phyloP scores from a whole-genome alignment of 1,140 invertebrate genomes.

The Microplitis mediator region DNA sequence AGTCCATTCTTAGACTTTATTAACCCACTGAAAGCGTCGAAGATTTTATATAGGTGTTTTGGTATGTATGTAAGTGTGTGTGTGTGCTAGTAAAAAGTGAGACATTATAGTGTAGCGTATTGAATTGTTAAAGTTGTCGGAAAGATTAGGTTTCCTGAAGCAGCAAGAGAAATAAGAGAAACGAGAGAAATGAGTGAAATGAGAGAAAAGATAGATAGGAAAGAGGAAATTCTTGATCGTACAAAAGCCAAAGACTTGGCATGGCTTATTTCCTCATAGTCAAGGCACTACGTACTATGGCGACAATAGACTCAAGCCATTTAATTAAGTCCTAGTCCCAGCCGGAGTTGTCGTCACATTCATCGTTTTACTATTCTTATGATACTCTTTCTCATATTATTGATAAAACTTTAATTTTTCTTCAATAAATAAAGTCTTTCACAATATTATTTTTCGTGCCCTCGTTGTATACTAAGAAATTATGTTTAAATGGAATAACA shows the following conservation, averaged over 20 bases:
- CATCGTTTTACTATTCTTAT: neutral
- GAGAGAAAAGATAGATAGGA: neutral
- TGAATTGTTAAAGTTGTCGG: neutral
- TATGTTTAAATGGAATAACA: no score
- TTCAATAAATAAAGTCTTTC: no score
- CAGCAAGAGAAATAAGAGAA: neutral
- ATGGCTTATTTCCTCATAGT: constrained; percentile 4
- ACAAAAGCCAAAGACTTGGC: constrained; percentile 5
- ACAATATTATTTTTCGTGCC: no score
- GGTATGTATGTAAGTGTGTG: neutral
- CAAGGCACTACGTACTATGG: neutral
- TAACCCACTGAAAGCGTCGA: neutral
- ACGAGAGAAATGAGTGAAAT: neutral
- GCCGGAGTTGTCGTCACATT: neutral
- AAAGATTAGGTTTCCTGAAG: neutral
- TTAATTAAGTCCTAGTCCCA: neutral
- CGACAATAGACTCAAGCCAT: neutral
- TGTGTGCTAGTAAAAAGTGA: no score
- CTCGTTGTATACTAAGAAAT: no score
- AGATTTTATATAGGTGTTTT: neutral
- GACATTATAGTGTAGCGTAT: neutral
- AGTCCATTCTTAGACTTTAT: neutral
- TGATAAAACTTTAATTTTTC: neutral
- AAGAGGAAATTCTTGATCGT: neutral
- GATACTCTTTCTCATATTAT: neutral